Conservation (phyloP, 2,797 vertebrate species). For the Ctenosaura bakeri region DNA sequence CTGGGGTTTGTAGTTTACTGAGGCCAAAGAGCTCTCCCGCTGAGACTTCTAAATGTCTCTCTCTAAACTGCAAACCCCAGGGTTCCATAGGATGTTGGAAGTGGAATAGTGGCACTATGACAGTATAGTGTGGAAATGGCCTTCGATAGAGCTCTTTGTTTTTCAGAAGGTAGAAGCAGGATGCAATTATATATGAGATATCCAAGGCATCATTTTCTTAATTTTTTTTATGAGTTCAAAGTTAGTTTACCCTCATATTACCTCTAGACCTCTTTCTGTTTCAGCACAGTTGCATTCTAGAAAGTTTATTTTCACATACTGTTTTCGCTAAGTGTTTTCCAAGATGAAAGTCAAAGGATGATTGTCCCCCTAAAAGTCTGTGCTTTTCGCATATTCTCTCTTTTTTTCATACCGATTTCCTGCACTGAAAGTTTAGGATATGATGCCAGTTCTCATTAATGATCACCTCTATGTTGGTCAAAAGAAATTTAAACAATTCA, state of each 20-base stretch:
- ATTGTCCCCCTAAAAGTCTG: background rate
- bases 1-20: too few relatives aligned
- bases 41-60: too few relatives aligned
- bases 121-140: too few relatives aligned
- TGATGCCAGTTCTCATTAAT: background rate
- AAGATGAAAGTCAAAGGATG: background rate
- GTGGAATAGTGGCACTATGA: too few relatives aligned
- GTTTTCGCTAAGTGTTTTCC: conserved; percentile 11
- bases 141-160: background rate
- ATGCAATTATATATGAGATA: background rate
- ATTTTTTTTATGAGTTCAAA: background rate
- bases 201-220: background rate
- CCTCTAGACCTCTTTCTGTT: background rate
- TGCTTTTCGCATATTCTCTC: background rate
- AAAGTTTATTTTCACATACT: background rate
- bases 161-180: background rate
- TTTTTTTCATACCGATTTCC: background rate
- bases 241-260: background rate
- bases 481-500: background rate
- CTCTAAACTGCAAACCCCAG: too few relatives aligned
- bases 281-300: conserved; percentile 5
- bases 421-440: background rate
- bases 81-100: too few relatives aligned
- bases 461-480: conserved; percentile 19
- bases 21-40: too few relatives aligned